These are phyloP conservation scores for Synergus itoensis DNA, from an alignment of 2,888 invertebrate species.

Conservation along the genomic window DNA sequence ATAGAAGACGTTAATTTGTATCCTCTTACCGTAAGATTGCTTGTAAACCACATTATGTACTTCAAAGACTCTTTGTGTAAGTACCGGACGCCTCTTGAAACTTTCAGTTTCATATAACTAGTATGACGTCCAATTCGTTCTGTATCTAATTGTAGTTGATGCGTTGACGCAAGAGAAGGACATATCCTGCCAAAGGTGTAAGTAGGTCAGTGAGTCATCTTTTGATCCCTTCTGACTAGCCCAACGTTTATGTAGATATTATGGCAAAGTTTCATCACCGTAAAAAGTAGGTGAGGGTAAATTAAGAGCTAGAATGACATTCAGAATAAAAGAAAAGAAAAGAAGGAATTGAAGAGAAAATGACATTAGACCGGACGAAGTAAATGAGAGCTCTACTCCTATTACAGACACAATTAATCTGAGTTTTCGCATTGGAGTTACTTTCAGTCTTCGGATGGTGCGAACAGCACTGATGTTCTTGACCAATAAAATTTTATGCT, in stretches of 20 bases:
- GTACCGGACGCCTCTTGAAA: conserved; percentile 4
- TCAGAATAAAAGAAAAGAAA: background rate
- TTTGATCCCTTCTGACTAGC: background rate
- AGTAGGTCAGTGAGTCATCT: conserved; percentile 14
- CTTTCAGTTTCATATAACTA: conserved; percentile 33
- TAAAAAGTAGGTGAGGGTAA: background rate
- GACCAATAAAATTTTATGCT: conserved; percentile 52
- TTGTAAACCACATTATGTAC: background rate
- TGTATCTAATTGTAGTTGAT: conserved; percentile 17
- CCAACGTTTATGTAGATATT: conserved; percentile 4
- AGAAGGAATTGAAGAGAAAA: background rate
- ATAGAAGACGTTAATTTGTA: conserved; percentile 30
- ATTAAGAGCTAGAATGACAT: background rate
- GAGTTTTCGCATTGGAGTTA: conserved; percentile 8
- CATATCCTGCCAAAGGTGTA: conserved; percentile 12
- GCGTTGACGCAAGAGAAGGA: conserved; percentile 18
- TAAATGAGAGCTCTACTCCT: background rate
- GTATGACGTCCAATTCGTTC: conserved; percentile 24
- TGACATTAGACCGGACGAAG: background rate
- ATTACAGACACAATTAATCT: conserved; percentile 36
- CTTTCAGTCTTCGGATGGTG: background rate
- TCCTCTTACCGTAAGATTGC: conserved; percentile 22
- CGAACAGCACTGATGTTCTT: background rate
- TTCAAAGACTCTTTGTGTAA: conserved; percentile 7
- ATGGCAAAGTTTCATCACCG: background rate